phyloP scores from a whole-genome alignment of 2,888 invertebrate species.

The Ecliptopera silaceata region DNA sequence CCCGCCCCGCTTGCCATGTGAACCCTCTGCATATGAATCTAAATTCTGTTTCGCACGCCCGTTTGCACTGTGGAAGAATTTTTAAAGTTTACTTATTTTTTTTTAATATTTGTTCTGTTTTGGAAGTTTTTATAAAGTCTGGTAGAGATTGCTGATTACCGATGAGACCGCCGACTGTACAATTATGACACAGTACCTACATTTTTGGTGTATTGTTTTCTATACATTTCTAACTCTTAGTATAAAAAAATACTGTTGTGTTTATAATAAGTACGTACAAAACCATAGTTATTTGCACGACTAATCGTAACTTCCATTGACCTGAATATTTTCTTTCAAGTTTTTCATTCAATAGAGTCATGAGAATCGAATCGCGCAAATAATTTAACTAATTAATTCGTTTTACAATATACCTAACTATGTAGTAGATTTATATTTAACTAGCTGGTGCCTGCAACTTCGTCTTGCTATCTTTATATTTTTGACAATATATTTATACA shows the following conservation, averaged over 20 bases:
- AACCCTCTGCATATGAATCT: conserved; percentile 89
- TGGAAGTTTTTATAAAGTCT: too few relatives aligned
- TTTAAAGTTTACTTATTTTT: not conserved
- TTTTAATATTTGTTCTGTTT: too few relatives aligned
- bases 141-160: too few relatives aligned
- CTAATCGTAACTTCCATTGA: conserved; percentile 34
- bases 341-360: conserved; percentile 21
- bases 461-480: too few relatives aligned
- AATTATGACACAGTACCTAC: too few relatives aligned
- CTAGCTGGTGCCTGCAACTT: too few relatives aligned
- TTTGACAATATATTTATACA: too few relatives aligned
- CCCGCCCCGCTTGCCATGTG: conserved; percentile 68
- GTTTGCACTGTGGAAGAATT: conserved; percentile 75
- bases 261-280: not conserved
- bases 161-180: too few relatives aligned
- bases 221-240: too few relatives aligned
- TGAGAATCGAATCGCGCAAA: conserved; percentile 4
- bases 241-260: not conserved
- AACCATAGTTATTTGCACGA: conserved; percentile 45
- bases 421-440: not conserved
- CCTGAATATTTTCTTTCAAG: conserved; percentile 37
- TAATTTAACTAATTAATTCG: not conserved
- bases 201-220: too few relatives aligned
- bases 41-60: conserved; percentile 84
- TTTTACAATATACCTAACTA: not conserved